phyloP scores from a whole-genome alignment of 2,113 vertebrate genomes.

The Vulpes ferrilata region DNA sequence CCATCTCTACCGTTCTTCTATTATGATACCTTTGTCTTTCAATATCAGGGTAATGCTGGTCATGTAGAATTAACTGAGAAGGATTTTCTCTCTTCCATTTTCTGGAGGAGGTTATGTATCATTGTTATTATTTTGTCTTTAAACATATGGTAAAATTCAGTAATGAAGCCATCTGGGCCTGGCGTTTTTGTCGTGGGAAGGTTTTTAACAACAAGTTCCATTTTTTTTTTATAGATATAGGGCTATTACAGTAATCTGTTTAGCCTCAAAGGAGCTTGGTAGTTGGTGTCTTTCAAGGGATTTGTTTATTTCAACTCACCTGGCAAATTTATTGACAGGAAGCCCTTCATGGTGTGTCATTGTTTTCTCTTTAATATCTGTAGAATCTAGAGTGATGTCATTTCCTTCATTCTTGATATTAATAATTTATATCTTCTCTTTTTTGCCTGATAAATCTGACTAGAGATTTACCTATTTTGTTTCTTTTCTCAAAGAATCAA shows the following conservation, averaged over 20 bases:
- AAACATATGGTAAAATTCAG: neutral
- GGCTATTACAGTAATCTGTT: constrained; percentile 11
- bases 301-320: neutral
- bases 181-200: neutral
- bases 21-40: neutral
- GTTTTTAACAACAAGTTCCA: neutral
- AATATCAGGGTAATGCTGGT: neutral
- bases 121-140: neutral
- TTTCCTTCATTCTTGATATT: neutral
- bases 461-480: neutral
- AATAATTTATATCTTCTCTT: neutral
- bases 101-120: neutral
- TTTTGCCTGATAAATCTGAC: neutral
- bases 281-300: neutral
- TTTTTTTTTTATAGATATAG: neutral
- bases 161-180: neutral
- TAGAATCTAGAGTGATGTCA: neutral
- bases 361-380: neutral
- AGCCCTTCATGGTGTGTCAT: neutral
- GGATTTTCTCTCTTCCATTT: neutral
- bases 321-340: neutral
- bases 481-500: neutral
- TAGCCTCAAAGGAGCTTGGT: neutral
- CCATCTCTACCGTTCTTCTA: neutral
- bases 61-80: neutral